Base-by-base conservation (phyloP, 2,113 vertebrate species). In the Lasiurus cinereus region DNA sequence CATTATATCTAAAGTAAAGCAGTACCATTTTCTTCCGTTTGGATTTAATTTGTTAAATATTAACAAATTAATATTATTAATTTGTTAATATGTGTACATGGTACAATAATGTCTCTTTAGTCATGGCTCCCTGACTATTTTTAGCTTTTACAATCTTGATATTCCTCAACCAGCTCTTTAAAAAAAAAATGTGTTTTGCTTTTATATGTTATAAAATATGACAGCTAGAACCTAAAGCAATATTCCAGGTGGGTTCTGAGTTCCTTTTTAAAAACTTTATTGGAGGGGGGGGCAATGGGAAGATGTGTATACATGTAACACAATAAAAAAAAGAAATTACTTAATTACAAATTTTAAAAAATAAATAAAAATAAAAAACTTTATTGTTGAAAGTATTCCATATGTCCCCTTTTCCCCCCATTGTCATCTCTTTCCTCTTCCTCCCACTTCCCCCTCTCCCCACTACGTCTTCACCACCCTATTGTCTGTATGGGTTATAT, bases 111-210 rank as follows among this genome's bases (percentile, higher is more conserved):
- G 27, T 88, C 74, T 66, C 27, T 90, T 72, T 73, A 88, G 33
- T 94, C 96, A 93, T 0, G 2, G 15, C 16, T 82, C 16, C 52
- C 27, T 83, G 46, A 83, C 39, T 90, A 74, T 90, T 85, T 94
- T 95, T 89, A 93, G 87, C 13, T 72, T 89, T 94, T 88, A 18
- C 22, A 82, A 33, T 70, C 73, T 93, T 96, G 31, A 96, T 73
- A 90, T 93, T 90, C 56, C 62, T 94, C 52, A 33, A 21, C 4
- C 21, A 70, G 43, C 2, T 87, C 80, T 91, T 56, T 56, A 6
- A 19, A 19, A 52, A 52, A 19, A 54, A 48, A 50, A 4, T 46
- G 46, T 46, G 69, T 94, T 96, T 96, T 90, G 29, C 43, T 91
- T 97, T 86, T 59, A 87, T 89, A 36, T 94, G 52, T 87, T 56